Base-by-base conservation (phyloP, 2,888 invertebrate genomes). In the Morpho achilles region DNA sequence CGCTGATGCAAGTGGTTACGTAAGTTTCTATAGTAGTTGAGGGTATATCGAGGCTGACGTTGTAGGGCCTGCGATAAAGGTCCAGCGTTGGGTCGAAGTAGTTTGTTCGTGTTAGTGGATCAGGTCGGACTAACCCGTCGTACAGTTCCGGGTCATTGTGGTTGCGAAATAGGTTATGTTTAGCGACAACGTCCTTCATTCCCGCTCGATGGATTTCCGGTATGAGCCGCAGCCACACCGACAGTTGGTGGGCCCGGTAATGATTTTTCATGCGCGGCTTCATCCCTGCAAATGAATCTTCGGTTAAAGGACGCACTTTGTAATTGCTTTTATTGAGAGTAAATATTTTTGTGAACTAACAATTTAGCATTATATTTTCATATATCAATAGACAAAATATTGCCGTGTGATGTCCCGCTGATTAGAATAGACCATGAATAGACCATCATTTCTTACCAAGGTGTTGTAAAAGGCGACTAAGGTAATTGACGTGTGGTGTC, bases 181-280 rank as follows among this genome's bases (percentile, higher is more conserved):
- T 93, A 42, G 96, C 95, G 67, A 96, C 95, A 59, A 96, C 96
- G 86, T 96, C 96, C 79, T 96, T 96, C 96, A 96, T 96, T 54
- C 96, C 96, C 0, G 96, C 95, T 50, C 96, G 92, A 83, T 96
- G 96, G 44, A 97, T 93, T 85, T 98, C 98, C 7, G 98, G 98
- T 70, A 99, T 96, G 56, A 98, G 92, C 59, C 98, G 95, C 56
- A 98, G 86, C 98, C 98, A 99, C 67, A 98, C 96, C 61, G 98
- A 98, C 66, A 98, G 92, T 82, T 98, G 97, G 90, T 98, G 98
- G n/a, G 98, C 97, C 49, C 98, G 94, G 91, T 97, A 98, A 91
- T 98, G 98, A 87, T 97, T 97, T 85, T 96, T 97, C 92, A 97
- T 94, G 72, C 96, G 94, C 9, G 98, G 97, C 79, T 97, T 97